Percentiles rank a stretch among this genome's conserved stretches.
Evolutionary conservation across 2,113 vertebrate genomes (phyloP).

Genomic region (Mobula birostris): DNA sequence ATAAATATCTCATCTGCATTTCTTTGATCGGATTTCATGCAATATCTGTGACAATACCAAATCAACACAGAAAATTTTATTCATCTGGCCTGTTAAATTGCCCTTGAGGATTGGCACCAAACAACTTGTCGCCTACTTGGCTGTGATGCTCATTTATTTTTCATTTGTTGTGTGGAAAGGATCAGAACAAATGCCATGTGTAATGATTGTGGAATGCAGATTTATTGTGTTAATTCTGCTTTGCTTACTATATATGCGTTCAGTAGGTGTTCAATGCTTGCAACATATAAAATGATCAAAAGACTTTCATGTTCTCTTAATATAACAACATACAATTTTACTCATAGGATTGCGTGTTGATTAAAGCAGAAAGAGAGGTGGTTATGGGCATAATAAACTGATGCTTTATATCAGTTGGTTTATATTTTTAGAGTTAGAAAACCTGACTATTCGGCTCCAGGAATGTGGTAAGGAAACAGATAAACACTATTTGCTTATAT

Average conservation of each 20-base stretch:
- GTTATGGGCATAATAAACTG: too few relatives aligned
- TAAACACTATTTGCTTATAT: neutral
- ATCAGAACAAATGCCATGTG: too few relatives aligned
- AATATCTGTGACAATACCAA: neutral
- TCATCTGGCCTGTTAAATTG: neutral
- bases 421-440: constrained; percentile 5
- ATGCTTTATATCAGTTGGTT: neutral
- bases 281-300: neutral
- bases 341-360: too few relatives aligned
- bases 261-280: neutral
- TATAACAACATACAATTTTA: too few relatives aligned
- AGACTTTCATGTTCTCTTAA: too few relatives aligned
- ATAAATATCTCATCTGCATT: too few relatives aligned
- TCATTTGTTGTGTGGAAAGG: too few relatives aligned
- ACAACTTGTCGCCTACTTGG: too few relatives aligned
- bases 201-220: too few relatives aligned
- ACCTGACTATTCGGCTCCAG: neutral
- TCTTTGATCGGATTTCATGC: too few relatives aligned
- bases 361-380: too few relatives aligned
- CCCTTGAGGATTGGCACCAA: neutral
- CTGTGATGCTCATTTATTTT: too few relatives aligned
- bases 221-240: neutral
- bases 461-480: neutral
- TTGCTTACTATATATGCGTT: neutral
- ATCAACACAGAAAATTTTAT: neutral